phyloP scores from a whole-genome alignment of 2,888 invertebrate genomes.

The Terebella lapidaria region DNA sequence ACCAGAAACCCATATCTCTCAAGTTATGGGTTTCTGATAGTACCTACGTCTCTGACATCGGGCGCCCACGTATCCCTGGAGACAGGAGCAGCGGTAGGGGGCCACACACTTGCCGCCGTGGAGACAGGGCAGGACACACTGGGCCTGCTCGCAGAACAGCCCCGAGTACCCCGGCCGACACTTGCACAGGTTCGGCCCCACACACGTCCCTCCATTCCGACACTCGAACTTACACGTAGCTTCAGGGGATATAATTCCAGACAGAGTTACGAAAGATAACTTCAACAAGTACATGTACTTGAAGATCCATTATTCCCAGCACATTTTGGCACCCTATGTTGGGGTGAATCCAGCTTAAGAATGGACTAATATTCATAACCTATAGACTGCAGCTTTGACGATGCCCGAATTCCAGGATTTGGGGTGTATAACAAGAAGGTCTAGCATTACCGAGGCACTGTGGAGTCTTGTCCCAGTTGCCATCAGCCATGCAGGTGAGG shows the following conservation, averaged over 20 bases:
- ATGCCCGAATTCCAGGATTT: too few relatives aligned
- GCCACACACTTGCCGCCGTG: conserved; percentile 34
- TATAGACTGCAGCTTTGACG: too few relatives aligned
- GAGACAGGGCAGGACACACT: conserved; percentile 29
- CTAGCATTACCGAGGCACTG: conserved; percentile 54
- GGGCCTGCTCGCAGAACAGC: conserved; percentile 32
- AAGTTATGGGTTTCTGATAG: too few relatives aligned
- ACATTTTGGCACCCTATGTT: too few relatives aligned
- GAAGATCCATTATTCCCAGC: too few relatives aligned
- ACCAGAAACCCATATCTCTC: background rate
- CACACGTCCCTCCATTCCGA: conserved; percentile 43
- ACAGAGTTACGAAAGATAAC: background rate
- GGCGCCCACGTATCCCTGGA: conserved; percentile 30
- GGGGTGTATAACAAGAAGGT: too few relatives aligned
- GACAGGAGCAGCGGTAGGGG: conserved; percentile 33
- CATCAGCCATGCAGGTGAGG: conserved; percentile 58
- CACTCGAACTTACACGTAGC: conserved; percentile 30
- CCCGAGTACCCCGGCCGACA: conserved; percentile 44
- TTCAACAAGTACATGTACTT: background rate
- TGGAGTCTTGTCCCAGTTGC: conserved; percentile 58
- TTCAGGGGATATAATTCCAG: conserved; percentile 1
- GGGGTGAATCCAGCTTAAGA: too few relatives aligned
- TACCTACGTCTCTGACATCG: conserved; percentile 33
- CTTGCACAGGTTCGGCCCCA: conserved; percentile 45
- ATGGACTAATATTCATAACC: too few relatives aligned